Evolutionary conservation across 2,888 invertebrate species (phyloP), one percentile per base, ranked within the genome.

Genomic region (Harmothoe impar): DNA sequence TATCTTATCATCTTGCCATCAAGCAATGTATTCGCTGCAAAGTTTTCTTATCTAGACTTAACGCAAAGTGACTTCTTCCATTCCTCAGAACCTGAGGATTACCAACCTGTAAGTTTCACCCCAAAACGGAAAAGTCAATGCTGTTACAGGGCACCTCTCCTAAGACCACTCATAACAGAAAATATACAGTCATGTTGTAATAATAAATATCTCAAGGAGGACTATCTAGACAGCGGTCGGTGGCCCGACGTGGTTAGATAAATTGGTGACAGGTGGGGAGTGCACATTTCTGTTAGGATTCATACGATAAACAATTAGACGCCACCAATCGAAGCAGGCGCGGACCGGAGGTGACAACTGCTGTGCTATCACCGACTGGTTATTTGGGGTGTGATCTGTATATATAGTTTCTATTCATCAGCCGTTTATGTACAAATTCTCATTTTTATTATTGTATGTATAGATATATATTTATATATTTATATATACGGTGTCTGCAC

Each of bases 111-210:
- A 81, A 81, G 81, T 81, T 81, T 35, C 33, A 81, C 43, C 43
- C 20, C 33, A 81, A 81, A 33, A 1, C 77, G 31, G 77, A 81
- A 43, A 81, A 35, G 81, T 81, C 81, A 81, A 81, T 81, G 81
- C 81, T 81, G 81, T 81, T 81, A 81, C 81, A 81, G 81, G 81
- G 81, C 81, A 81, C 81, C 81, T 35, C 81, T 81, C 81, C 81
- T 81, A 81, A 81, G 81, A 81, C 81, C 81, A 81, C 81, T 81
- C 81, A 81, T 81, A 81, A 81, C 81, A 81, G 81, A 81, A 81
- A 81, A 81, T 35, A 81, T 81, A 81, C 81, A 81, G 81, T 81
- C 81, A 43, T 81, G 43, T 81, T 25, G 81, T 81, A 81, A 81
- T 81, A 81, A 81, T 81, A 81, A 81, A 81, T 81, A 81, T 81